These are phyloP conservation scores for Cerastis leucographa DNA, from an alignment of 2,888 invertebrate genomes.

Conservation along the genomic window DNA sequence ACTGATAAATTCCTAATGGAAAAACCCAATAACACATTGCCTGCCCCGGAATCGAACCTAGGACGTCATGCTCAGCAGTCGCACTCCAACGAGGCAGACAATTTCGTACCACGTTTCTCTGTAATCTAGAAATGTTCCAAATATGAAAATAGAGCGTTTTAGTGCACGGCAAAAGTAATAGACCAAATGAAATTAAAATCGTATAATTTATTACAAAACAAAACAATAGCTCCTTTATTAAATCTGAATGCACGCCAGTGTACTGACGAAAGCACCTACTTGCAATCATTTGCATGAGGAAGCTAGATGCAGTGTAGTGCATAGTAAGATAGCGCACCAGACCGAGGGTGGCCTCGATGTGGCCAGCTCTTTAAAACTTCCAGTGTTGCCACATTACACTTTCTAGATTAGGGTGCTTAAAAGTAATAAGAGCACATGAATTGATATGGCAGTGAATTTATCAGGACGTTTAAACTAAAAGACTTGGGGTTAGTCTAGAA, in stretches of 20 bases:
- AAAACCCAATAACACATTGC: too few species aligned
- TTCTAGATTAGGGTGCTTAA: slow-evolving; percentile 66
- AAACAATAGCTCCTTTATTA: slow-evolving; percentile 55
- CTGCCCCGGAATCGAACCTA: too few species aligned
- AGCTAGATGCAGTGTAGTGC: slow-evolving; percentile 78
- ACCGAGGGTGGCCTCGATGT: slow-evolving; percentile 76
- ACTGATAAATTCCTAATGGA: too few species aligned
- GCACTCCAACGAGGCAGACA: too few species aligned
- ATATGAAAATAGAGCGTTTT: too few species aligned
- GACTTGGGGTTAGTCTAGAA: background rate
- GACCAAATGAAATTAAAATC: background rate
- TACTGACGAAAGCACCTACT: slow-evolving; percentile 81
- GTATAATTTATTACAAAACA: slow-evolving; percentile 13
- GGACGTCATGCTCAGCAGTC: too few species aligned
- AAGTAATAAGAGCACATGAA: slow-evolving; percentile 43
- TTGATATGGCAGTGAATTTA: slow-evolving; percentile 16
- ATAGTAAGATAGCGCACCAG: slow-evolving; percentile 72
- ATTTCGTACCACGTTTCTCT: too few species aligned
- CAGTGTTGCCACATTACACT: slow-evolving; percentile 65
- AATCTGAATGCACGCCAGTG: slow-evolving; percentile 46
- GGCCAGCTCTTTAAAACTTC: slow-evolving; percentile 51
- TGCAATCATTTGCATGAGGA: slow-evolving; percentile 87
- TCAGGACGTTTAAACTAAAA: slow-evolving; percentile 12
- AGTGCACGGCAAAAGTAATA: too few species aligned
- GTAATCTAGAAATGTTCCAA: too few species aligned